phyloP scores from a whole-genome alignment of 2,113 vertebrate species.

The Scytalopus superciliaris region DNA sequence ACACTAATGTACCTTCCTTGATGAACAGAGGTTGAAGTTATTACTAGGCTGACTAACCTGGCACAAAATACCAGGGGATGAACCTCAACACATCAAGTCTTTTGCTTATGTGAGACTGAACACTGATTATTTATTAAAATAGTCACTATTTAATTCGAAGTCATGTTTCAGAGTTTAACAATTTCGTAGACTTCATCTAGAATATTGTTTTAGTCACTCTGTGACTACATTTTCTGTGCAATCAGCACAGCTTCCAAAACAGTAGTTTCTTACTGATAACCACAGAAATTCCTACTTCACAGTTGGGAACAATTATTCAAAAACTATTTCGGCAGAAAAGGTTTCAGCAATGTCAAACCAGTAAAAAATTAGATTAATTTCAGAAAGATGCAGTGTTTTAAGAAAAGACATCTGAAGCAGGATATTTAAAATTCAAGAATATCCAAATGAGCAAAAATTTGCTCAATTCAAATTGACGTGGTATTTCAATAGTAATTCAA shows the following conservation, averaged over 20 bases:
- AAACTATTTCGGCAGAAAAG: not conserved
- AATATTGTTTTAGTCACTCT: not conserved
- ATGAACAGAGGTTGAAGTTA: slow-evolving; percentile 14
- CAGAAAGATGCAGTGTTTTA: not conserved
- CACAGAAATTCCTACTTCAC: not conserved
- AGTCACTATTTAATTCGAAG: not conserved
- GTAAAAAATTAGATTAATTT: not conserved
- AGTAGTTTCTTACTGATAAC: not conserved
- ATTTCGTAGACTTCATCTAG: not conserved
- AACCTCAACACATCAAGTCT: not conserved
- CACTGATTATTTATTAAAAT: not conserved
- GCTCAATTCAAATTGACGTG: not conserved
- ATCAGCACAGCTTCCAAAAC: not conserved
- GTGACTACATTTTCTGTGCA: not conserved
- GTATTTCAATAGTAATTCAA: not conserved
- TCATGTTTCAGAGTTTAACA: not conserved
- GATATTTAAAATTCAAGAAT: not conserved
- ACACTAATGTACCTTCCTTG: not conserved
- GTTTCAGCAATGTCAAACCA: not conserved
- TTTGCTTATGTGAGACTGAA: not conserved
- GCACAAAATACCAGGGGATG: not conserved
- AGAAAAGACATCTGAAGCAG: not conserved
- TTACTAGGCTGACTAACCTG: not conserved
- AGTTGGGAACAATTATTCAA: not conserved
- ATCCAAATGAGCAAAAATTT: not conserved